phyloP scores from a whole-genome alignment of 64 coral and sea anemone species.

The Catalaphyllia jardinei region DNA sequence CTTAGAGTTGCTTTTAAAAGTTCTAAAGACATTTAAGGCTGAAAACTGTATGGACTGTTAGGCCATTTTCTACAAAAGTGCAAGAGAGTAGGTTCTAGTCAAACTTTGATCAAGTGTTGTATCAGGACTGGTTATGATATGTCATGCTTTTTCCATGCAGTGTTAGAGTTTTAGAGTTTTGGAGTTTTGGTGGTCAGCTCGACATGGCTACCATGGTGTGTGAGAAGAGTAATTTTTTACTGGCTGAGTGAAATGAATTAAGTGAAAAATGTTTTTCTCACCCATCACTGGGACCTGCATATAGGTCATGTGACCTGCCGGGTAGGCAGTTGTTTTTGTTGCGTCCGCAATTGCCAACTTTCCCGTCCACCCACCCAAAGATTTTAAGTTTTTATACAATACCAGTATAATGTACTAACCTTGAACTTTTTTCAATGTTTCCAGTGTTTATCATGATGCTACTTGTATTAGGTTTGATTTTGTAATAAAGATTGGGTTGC shows the following conservation, averaged over 20 bases:
- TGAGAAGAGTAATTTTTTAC: too few relatives aligned
- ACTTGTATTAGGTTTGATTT: not conserved
- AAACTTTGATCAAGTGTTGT: slow-evolving; percentile 10
- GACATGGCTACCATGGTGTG: too few relatives aligned
- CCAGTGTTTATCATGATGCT: not conserved
- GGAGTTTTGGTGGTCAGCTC: too few relatives aligned
- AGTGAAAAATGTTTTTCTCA: slow-evolving; percentile 16
- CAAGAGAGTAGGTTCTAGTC: not conserved
- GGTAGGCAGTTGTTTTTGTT: not conserved
- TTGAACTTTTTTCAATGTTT: not conserved
- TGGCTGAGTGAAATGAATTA: too few relatives aligned
- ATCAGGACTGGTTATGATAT: not conserved
- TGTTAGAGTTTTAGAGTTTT: too few relatives aligned
- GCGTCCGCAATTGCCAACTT: too few relatives aligned
- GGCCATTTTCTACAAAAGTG: not conserved
- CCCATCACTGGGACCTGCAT: not conserved
- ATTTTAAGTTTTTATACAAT: not conserved
- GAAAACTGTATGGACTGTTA: slow-evolving; percentile 26
- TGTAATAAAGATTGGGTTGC: too few relatives aligned
- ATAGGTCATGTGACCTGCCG: slow-evolving; percentile 4
- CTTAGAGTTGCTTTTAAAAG: slow-evolving; percentile 1
- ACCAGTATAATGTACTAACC: slow-evolving; percentile 5
- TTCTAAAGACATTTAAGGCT: slow-evolving; percentile 23
- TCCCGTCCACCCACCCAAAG: too few relatives aligned
- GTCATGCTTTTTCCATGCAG: not conserved